Evolutionary conservation across 2,888 invertebrate species (phyloP).

Genomic region (Hirtodrosophila histrioides): DNA sequence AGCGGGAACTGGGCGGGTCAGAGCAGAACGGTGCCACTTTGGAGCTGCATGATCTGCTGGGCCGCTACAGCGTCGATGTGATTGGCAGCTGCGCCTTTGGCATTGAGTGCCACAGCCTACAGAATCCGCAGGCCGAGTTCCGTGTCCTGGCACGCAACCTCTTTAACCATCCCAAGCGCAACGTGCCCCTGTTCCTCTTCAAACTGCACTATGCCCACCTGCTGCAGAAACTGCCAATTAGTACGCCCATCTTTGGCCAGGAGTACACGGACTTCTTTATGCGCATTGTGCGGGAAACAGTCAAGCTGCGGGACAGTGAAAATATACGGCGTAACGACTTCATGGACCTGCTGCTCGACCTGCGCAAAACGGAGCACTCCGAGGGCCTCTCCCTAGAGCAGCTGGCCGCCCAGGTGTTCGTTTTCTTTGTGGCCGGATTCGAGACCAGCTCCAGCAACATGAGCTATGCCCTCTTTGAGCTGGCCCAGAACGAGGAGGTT

Average conservation of each 20-base stretch:
- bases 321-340: constrained; percentile 74
- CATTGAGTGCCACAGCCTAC: constrained; percentile 84
- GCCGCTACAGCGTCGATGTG: constrained; percentile 85
- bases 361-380: constrained; percentile 58
- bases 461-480: constrained; percentile 85
- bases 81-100: constrained; percentile 85
- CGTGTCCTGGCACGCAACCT: constrained; percentile 59
- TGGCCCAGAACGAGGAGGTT: constrained; percentile 84
- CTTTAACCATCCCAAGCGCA: not conserved
- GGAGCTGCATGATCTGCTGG: constrained; percentile 84
- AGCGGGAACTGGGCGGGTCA: too few species aligned
- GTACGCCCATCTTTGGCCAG: not conserved
- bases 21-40: constrained; percentile 46
- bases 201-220: constrained; percentile 39
- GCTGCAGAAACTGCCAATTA: constrained; percentile 15
- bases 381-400: constrained; percentile 83
- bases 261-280: constrained; percentile 52
- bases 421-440: constrained; percentile 86
- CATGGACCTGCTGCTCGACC: constrained; percentile 69
- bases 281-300: constrained; percentile 63
- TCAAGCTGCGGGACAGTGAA: constrained; percentile 60
- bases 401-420: constrained; percentile 85
- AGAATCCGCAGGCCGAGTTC: constrained; percentile 82
- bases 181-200: constrained; percentile 61
- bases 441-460: constrained; percentile 86